A percentile compares a stretch with the other conserved stretches of the same genome.
These are phyloP conservation scores for Tenodera sinensis DNA, from an alignment of 2,888 invertebrate species.

Conservation along the genomic window DNA sequence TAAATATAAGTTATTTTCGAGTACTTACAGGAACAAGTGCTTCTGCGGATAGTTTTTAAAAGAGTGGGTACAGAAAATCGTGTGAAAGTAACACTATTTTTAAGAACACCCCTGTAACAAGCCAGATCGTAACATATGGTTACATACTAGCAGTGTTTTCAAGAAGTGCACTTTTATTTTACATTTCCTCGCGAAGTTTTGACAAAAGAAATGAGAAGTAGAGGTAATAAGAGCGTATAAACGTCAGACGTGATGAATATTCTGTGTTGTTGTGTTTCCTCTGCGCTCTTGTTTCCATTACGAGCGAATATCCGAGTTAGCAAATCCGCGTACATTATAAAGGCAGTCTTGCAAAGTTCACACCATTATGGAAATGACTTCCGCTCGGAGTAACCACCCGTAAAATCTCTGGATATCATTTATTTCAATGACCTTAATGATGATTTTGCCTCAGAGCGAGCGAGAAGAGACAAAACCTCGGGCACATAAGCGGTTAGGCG, in stretches of 20 bases:
- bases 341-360: background rate
- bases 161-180: too few relatives aligned
- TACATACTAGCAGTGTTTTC: too few relatives aligned
- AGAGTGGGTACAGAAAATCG: too few relatives aligned
- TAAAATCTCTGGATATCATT: background rate
- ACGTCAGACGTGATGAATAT: background rate
- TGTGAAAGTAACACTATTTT: too few relatives aligned
- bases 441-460: background rate
- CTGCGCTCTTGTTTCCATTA: background rate
- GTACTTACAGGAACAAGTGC: too few relatives aligned
- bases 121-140: too few relatives aligned
- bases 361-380: background rate
- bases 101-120: too few relatives aligned
- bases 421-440: background rate
- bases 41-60: too few relatives aligned
- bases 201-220: background rate
- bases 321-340: too few relatives aligned
- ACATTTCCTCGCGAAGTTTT: background rate
- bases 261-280: background rate
- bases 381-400: background rate
- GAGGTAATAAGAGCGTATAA: background rate
- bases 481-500: background rate
- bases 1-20: too few relatives aligned
- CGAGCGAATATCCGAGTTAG: background rate
- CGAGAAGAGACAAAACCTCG: background rate